Base-by-base conservation (phyloP, 2,113 vertebrate species). In the Psephotus haematonotus region DNA sequence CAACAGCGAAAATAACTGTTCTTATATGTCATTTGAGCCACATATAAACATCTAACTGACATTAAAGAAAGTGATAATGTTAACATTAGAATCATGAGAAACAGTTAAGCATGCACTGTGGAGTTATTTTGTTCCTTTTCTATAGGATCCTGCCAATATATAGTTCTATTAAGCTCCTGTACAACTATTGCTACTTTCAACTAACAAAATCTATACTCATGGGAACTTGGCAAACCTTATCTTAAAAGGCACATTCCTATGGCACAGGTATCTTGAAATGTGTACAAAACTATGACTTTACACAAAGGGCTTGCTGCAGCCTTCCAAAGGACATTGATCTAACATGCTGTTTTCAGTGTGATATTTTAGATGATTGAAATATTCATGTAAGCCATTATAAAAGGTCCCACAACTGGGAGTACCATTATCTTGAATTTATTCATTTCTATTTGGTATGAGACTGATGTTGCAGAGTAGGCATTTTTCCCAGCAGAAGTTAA, bases 281-380 rank as follows among this genome's bases (percentile, higher is more conserved):
- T 88, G 64, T 82, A 86, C 83, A 72, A 97, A 97, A 92, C 92
- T 72, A 97, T 85, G 64, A 79, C 52, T 97, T 94, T 77, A 86
- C 86, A 89, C 78, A 95, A 95, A 97, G 33, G 46, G 35, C 31
- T 90, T 96, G n/a, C 64, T 93, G 44, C 69, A 88, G 81, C 67
- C 75, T 96, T 97, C 95, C 71, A 94, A 76, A 85, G 86, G 57
- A 76, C 86, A 96, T 95, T 46, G 95, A 97, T 97, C 77, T 86
- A 71, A 60, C 77, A 80, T 37, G 23, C 57, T 86, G 23, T 67
- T 97, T 97, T 95, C 90, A 94, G 78, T 92, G 74, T 91, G 78
- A 57, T 93, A 89, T 94, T 97, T 97, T 88, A 95, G 60, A 63
- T 94, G 78, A 97, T 37, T 97, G 87, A 97, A 98, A 97, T 97